Percentiles rank a stretch among this genome's conserved stretches.
These are phyloP conservation scores for Ditylenchus weischeri DNA, from an alignment of 2,888 invertebrate species.

Conservation along the genomic window DNA sequence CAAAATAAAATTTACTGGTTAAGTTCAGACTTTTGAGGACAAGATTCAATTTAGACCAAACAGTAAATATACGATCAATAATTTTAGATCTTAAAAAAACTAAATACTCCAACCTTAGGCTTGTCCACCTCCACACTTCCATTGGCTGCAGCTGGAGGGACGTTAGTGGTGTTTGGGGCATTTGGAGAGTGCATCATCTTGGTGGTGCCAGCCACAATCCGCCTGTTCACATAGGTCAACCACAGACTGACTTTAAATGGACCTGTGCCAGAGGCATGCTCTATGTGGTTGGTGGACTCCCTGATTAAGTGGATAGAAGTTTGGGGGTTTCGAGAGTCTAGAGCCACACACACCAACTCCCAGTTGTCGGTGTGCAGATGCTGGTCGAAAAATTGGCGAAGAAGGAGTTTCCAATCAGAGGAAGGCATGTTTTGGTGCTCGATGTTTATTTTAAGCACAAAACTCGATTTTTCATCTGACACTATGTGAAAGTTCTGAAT, in stretches of 20 bases:
- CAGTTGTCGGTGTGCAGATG: slow-evolving; percentile 11
- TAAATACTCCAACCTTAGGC: not conserved
- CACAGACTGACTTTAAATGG: slow-evolving; percentile 10
- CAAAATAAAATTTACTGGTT: too few relatives aligned
- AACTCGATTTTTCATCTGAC: slow-evolving; percentile 13
- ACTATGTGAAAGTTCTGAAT: slow-evolving; percentile 21
- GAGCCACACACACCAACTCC: slow-evolving; percentile 8
- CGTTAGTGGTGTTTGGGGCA: not conserved
- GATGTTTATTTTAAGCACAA: not conserved
- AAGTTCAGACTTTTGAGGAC: too few relatives aligned
- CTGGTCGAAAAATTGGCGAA: slow-evolving; percentile 6
- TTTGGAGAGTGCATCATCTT: slow-evolving; percentile 5
- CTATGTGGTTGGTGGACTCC: not conserved
- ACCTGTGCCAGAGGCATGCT: too few relatives aligned
- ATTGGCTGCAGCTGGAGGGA: not conserved
- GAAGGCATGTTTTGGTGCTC: not conserved
- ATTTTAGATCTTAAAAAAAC: too few relatives aligned
- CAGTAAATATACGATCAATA: too few relatives aligned
- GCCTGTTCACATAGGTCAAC: slow-evolving; percentile 11
- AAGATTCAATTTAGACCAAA: too few relatives aligned
- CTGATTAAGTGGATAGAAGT: not conserved
- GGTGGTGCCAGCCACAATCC: slow-evolving; percentile 12
- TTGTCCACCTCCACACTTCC: not conserved
- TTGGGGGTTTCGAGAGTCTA: not conserved
- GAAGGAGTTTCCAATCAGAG: slow-evolving; percentile 7